These are phyloP conservation scores for Cephus pulcher DNA, from an alignment of 2,888 invertebrate genomes.

Conservation along the genomic window DNA sequence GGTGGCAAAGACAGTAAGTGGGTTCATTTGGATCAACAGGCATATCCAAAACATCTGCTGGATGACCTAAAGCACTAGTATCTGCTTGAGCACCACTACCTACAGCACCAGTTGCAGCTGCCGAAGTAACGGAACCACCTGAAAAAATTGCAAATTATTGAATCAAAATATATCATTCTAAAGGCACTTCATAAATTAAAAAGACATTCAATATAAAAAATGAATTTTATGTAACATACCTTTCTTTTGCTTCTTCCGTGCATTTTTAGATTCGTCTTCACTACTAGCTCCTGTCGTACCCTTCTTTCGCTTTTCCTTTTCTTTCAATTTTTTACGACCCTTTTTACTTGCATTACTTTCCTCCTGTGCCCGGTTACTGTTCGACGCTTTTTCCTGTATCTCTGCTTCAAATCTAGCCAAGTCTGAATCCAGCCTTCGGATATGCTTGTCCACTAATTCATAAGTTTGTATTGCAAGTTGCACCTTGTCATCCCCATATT, in stretches of 20 bases:
- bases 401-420: conserved; percentile 96
- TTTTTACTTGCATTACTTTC: conserved; percentile 76
- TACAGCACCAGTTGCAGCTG: conserved; percentile 57
- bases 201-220: neutral
- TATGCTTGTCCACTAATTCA: conserved; percentile 98
- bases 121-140: conserved; percentile 55
- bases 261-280: conserved; percentile 62
- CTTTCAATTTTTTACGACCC: conserved; percentile 78
- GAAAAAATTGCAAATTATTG: neutral
- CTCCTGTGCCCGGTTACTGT: conserved; percentile 78
- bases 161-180: conserved; percentile 5
- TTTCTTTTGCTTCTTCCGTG: conserved; percentile 73
- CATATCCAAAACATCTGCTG: conserved; percentile 91
- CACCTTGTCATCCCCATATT: conserved; percentile 97
- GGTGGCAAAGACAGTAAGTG: conserved; percentile 97
- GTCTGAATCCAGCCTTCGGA: conserved; percentile 94
- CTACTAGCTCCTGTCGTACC: conserved; percentile 64
- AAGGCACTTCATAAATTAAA: conserved; percentile 3
- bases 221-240: conserved; percentile 45
- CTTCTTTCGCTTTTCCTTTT: conserved; percentile 74
- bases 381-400: conserved; percentile 93
- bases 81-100: conserved; percentile 62
- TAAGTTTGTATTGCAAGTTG: conserved; percentile 98
- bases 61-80: conserved; percentile 73
- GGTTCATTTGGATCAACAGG: conserved; percentile 98